A percentile compares a stretch with the other conserved stretches of the same genome.
phyloP scores from a whole-genome alignment of 2,888 invertebrate genomes.

The Hirtodrosophila confusa region DNA sequence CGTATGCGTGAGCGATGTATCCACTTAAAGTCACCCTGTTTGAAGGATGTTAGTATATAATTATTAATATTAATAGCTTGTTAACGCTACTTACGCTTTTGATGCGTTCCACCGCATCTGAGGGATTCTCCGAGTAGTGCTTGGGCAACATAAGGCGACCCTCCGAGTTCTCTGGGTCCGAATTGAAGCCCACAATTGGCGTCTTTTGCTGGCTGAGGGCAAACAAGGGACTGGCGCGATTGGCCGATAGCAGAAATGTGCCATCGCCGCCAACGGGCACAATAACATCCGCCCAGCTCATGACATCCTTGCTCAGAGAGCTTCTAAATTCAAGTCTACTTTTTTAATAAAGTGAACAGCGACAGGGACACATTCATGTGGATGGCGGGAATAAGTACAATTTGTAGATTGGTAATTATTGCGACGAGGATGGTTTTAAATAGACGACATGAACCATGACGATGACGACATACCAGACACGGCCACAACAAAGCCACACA shows the following conservation, averaged over 20 bases:
- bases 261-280: conserved; percentile 98
- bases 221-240: conserved; percentile 83
- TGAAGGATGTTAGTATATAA: too few species aligned
- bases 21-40: conserved; percentile 92
- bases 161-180: conserved; percentile 96
- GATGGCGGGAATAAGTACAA: conserved; percentile 52
- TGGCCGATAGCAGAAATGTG: conserved; percentile 97
- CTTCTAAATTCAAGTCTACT: conserved; percentile 84
- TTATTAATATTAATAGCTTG: background rate
- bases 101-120: conserved; percentile 91
- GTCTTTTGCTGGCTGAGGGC: conserved; percentile 86
- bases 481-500: conserved; percentile 36
- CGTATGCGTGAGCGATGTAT: conserved; percentile 95
- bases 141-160: conserved; percentile 96
- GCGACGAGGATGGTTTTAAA: conserved; percentile 16
- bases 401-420: conserved; percentile 35
- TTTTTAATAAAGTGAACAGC: conserved; percentile 77
- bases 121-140: conserved; percentile 91
- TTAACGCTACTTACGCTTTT: conserved; percentile 86
- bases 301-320: conserved; percentile 86
- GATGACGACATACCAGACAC: conserved; percentile 33
- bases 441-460: conserved; percentile 24
- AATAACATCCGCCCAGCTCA: conserved; percentile 96
- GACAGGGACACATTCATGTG: conserved; percentile 66
- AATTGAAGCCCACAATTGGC: conserved; percentile 98